Evolutionary conservation across 2,797 vertebrate genomes (phyloP).

Genomic region (Lithobates sylvaticus): DNA sequence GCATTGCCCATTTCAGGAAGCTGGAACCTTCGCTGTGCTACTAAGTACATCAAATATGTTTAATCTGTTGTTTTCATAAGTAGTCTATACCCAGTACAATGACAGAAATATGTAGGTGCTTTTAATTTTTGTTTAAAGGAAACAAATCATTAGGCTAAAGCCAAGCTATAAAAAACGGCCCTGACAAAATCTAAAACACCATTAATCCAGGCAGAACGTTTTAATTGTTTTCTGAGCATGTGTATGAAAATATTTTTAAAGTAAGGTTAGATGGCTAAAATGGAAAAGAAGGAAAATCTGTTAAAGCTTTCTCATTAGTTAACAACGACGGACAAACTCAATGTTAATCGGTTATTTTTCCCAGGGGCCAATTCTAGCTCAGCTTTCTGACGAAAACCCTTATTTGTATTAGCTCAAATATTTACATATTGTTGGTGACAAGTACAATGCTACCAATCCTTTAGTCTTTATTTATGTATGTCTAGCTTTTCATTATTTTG

Average conservation of each 20-base stretch:
- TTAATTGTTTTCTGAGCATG: neutral
- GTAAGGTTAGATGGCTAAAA: neutral
- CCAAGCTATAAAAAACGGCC: neutral
- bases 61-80: neutral
- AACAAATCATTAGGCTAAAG: neutral
- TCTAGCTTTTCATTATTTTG: neutral
- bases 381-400: neutral
- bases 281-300: neutral
- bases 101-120: neutral
- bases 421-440: neutral
- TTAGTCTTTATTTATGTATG: neutral
- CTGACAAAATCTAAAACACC: neutral
- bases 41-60: neutral
- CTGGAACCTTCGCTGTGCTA: neutral
- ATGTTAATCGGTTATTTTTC: conserved; percentile 31
- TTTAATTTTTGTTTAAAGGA: neutral
- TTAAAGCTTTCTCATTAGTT: conserved; percentile 6
- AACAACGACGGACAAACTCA: neutral
- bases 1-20: neutral
- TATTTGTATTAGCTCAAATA: neutral
- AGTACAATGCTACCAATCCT: neutral
- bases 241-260: neutral
- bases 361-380: conserved; percentile 20
- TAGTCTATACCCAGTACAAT: neutral
- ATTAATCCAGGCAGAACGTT: neutral